These are phyloP conservation scores for Onychomys leucogaster DNA, from an alignment of 2,797 vertebrate genomes.

Conservation along the genomic window DNA sequence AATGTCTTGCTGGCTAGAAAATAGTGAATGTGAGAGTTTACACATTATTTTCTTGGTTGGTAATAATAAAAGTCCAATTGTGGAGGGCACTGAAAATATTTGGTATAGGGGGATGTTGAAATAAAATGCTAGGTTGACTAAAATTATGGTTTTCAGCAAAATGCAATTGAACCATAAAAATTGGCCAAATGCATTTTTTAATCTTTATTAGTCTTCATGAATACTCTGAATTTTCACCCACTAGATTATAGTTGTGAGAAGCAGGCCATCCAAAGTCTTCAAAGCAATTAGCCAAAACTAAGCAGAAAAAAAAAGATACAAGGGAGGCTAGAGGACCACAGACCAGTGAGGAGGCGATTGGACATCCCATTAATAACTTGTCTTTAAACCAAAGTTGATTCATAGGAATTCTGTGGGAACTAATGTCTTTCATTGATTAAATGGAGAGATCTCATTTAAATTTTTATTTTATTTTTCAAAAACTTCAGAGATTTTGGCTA, in stretches of 20 bases:
- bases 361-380: background rate
- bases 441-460: background rate
- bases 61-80: constrained; percentile 6
- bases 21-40: background rate
- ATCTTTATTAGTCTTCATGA: background rate
- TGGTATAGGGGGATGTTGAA: background rate
- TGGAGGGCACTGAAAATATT: background rate
- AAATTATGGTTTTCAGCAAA: constrained; percentile 27
- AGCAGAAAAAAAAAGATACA: background rate
- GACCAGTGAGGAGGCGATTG: background rate
- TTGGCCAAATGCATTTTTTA: background rate
- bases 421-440: background rate
- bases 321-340: background rate
- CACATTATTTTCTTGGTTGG: background rate
- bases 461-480: background rate
- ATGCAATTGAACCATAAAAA: constrained; percentile 3
- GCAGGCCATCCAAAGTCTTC: background rate
- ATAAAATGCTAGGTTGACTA: constrained; percentile 29
- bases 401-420: background rate
- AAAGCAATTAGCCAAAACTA: background rate
- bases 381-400: background rate
- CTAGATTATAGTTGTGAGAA: background rate
- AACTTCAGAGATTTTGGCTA: background rate
- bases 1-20: background rate
- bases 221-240: background rate